These are phyloP conservation scores for Sprattus sprattus DNA, from an alignment of 2,113 vertebrate species.

Conservation along the genomic window DNA sequence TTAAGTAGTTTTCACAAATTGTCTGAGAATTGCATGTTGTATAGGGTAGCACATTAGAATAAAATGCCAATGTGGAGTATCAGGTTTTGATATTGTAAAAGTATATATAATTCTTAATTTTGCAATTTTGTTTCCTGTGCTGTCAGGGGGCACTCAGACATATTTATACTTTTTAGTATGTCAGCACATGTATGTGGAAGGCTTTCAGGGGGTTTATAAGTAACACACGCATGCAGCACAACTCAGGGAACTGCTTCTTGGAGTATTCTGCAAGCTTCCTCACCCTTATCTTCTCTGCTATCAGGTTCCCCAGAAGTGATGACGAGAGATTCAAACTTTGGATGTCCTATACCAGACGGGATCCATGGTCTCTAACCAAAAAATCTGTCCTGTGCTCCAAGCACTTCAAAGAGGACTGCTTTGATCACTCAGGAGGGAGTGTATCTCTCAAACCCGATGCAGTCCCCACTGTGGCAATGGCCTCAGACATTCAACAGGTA, in stretches of 20 bases:
- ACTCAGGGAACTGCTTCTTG: neutral
- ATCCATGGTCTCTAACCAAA: slow-evolving; percentile 57
- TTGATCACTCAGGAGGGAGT: slow-evolving; percentile 46
- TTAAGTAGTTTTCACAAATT: neutral
- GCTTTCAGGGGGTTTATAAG: neutral
- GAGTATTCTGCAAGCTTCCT: neutral
- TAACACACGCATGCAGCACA: neutral
- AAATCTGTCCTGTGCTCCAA: slow-evolving; percentile 60
- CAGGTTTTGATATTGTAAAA: neutral
- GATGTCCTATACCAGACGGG: slow-evolving; percentile 57
- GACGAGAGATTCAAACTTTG: slow-evolving; percentile 49
- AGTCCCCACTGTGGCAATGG: slow-evolving; percentile 25
- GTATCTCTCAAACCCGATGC: slow-evolving; percentile 47
- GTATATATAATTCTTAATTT: neutral
- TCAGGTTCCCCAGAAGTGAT: slow-evolving; percentile 61
- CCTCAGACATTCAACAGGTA: slow-evolving; percentile 9
- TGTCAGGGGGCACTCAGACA: neutral
- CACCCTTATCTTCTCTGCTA: neutral
- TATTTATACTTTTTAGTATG: neutral
- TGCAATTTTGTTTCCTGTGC: neutral
- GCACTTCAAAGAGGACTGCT: slow-evolving; percentile 64
- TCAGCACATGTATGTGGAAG: neutral
- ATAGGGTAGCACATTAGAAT: neutral
- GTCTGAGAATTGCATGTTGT: neutral
- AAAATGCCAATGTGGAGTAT: neutral